These are phyloP conservation scores for Galeopterus variegatus DNA, from an alignment of 2,113 vertebrate genomes.

Conservation along the genomic window DNA sequence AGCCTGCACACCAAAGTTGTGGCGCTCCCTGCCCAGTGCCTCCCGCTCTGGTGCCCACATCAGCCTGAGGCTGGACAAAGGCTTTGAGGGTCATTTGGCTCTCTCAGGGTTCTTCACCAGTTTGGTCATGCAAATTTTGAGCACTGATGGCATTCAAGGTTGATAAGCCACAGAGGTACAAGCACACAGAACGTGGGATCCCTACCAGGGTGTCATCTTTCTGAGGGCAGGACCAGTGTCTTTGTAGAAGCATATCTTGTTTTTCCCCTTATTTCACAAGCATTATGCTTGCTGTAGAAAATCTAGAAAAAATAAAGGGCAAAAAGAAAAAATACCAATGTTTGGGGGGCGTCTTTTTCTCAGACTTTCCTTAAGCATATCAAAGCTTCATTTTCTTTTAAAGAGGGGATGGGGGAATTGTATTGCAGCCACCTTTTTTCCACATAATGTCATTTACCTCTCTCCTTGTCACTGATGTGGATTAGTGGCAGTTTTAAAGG, in stretches of 20 bases:
- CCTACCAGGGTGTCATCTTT: neutral
- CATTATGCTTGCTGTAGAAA: neutral
- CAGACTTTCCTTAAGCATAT: neutral
- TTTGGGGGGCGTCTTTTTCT: neutral
- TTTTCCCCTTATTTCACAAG: neutral
- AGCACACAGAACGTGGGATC: accelerated
- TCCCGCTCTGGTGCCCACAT: neutral
- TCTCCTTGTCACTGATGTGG: neutral
- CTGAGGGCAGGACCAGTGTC: neutral
- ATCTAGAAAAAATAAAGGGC: neutral
- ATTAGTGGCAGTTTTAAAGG: neutral
- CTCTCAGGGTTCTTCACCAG: neutral
- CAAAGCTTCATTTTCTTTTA: neutral
- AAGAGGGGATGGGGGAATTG: accelerated
- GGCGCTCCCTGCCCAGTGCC: too few relatives aligned
- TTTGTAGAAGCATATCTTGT: neutral
- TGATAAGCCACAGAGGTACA: neutral
- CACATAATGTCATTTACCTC: neutral
- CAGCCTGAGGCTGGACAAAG: neutral
- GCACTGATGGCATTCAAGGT: accelerated
- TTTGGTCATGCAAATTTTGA: neutral
- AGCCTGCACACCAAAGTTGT: too few relatives aligned
- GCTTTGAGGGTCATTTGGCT: neutral
- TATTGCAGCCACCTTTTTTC: too few relatives aligned
- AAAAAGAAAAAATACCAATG: neutral